Evolutionary conservation across 2,113 vertebrate species (phyloP).

Genomic region (Ammodytes dubius): DNA sequence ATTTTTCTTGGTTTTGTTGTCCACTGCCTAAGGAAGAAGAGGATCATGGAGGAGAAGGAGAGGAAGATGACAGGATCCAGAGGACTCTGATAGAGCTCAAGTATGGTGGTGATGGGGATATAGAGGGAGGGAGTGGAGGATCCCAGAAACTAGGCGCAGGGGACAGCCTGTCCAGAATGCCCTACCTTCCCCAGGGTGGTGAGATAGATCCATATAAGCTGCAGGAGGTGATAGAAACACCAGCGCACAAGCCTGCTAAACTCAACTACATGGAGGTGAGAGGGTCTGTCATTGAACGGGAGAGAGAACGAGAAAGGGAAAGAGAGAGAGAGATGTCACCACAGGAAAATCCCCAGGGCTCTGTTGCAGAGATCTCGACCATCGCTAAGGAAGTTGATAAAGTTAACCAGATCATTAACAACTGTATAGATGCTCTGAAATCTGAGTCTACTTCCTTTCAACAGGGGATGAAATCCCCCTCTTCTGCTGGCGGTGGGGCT

Average conservation of each 20-base stretch:
- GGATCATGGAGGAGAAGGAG: constrained; percentile 89
- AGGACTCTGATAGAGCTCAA: constrained; percentile 96
- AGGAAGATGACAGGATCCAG: constrained; percentile 90
- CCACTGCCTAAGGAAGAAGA: constrained; percentile 91
- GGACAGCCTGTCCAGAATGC: constrained; percentile 90
- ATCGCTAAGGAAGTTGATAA: constrained; percentile 98
- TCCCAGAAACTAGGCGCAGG: constrained; percentile 87
- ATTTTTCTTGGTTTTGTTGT: constrained; percentile 92
- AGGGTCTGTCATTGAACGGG: constrained; percentile 84
- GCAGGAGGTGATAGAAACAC: constrained; percentile 90
- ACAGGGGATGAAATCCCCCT: constrained; percentile 89
- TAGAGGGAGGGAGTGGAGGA: constrained; percentile 87
- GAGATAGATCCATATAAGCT: constrained; percentile 93
- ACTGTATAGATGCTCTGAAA: constrained; percentile 98
- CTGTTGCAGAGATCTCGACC: constrained; percentile 96
- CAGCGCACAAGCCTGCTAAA: constrained; percentile 88
- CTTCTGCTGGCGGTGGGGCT: constrained; percentile 82
- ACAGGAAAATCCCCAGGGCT: constrained; percentile 88
- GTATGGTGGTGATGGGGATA: constrained; percentile 90
- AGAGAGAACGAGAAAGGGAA: constrained; percentile 69
- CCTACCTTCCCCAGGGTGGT: constrained; percentile 88
- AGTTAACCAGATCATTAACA: constrained; percentile 99
- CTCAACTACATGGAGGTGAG: constrained; percentile 97
- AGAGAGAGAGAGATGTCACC: constrained; percentile 82
- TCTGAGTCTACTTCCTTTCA: constrained; percentile 96